These are phyloP conservation scores for Lucilia sericata DNA, from an alignment of 1,140 invertebrate species.

Conservation along the genomic window DNA sequence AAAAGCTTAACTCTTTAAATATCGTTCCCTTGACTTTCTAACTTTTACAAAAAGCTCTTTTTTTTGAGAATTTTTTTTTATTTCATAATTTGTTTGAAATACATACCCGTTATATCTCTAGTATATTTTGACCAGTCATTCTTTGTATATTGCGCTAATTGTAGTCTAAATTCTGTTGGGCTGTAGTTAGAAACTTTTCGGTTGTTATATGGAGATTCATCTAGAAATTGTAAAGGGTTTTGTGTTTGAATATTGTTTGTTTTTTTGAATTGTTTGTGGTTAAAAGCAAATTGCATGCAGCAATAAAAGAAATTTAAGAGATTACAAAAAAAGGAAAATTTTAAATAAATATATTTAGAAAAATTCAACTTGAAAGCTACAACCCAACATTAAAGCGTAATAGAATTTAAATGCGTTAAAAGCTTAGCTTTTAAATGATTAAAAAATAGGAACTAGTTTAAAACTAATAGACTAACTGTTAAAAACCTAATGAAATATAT, in stretches of 20 bases:
- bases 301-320: background rate
- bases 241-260: background rate
- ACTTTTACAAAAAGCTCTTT: no score
- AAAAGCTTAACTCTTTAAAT: no score
- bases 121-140: conserved; percentile 20
- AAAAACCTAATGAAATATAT: no score
- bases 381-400: background rate
- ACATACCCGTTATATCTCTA: conserved; percentile 23
- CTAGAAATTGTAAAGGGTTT: conserved; percentile 14
- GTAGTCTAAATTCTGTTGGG: conserved; percentile 26
- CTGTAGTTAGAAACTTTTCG: conserved; percentile 17
- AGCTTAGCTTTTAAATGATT: no score
- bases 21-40: no score
- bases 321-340: no score
- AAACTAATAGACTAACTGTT: no score
- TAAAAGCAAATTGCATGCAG: background rate
- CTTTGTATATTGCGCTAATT: conserved; percentile 11
- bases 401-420: no score
- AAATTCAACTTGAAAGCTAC: background rate
- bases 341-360: background rate
- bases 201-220: conserved; percentile 16
- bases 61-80: no score
- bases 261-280: no score
- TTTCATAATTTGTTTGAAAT: background rate
- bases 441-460: no score